Evolutionary conservation across 2,888 invertebrate species (phyloP), one percentile per base, ranked within the genome.

Genomic region (Rhynchonema sp.): DNA sequence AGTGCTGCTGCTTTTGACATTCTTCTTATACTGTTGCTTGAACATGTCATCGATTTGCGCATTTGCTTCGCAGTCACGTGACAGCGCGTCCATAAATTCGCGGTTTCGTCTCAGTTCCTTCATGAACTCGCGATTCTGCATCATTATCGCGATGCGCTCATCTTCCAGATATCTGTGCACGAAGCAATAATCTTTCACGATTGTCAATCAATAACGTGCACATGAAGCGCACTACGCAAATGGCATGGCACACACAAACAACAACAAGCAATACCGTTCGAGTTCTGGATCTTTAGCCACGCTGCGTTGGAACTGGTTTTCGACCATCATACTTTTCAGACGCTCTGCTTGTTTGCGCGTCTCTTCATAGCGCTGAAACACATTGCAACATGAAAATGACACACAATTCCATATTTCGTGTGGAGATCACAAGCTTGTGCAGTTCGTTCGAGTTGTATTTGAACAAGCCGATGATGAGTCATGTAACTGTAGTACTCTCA

Each of bases 111-210:
- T 79, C 46, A 89, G 76, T 70, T 88, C 86, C 55, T 84, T 82
- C 81, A 89, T 83, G 68, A 89, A 89, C 74, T 90, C 89, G 71
- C 87, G 86, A 70, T 89, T 89, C 73, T 89, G 89, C 60, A 89
- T 77, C 74, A 87, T 83, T 63, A 87, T 80, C 0, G 88, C 88
- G 64, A 87, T 84, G 64, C 84, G 80, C 72, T 89, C 87, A 71
- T 89, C 89, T 64, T 88, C 87, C 70, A 87, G 79, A 66, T 64
- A 62, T n/a, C 65, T 66, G 27, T n/a, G n/a, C n/a, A n/a, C n/a
- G n/a, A n/a, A n/a, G n/a, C n/a, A n/a, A n/a, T n/a, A n/a, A n/a
- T n/a, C n/a, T n/a, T n/a, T n/a, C n/a, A n/a, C n/a, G n/a, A n/a
- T n/a, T n/a, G n/a, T n/a, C n/a, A n/a, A n/a, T n/a, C n/a, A n/a